A percentile compares a stretch with the other conserved stretches of the same genome.
Conservation (phyloP, 2,113 vertebrate genomes). For the Corythoichthys intestinalis region DNA sequence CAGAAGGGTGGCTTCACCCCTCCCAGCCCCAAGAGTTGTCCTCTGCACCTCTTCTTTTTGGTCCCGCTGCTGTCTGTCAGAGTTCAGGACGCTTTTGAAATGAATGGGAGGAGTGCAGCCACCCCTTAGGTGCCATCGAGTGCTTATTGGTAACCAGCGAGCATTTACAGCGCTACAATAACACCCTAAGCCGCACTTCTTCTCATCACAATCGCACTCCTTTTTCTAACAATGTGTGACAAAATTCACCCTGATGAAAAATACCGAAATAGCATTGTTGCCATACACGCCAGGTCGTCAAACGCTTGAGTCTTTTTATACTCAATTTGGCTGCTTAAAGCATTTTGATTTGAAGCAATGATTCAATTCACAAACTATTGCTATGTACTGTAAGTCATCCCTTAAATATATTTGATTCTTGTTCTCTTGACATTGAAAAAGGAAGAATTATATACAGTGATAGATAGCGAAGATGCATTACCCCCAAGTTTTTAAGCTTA, state of each 20-base stretch:
- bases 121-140: conserved; percentile 59
- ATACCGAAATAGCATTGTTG: conserved; percentile 8
- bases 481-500: too few relatives aligned
- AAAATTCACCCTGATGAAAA: conserved; percentile 23
- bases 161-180: conserved; percentile 58
- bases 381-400: background rate
- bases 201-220: conserved; percentile 20
- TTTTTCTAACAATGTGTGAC: conserved; percentile 21
- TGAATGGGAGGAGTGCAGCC: conserved; percentile 59
- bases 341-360: conserved; percentile 26
- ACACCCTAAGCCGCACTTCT: conserved; percentile 37
- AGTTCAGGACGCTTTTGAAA: conserved; percentile 50
- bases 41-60: conserved; percentile 61
- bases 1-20: conserved; percentile 57
- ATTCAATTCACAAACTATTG: conserved; percentile 23
- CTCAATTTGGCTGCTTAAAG: conserved; percentile 35
- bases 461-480: too few relatives aligned
- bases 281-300: conserved; percentile 11
- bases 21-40: conserved; percentile 59
- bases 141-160: conserved; percentile 60
- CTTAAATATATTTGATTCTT: background rate
- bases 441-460: background rate
- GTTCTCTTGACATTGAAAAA: background rate
- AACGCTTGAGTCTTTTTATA: conserved; percentile 23
- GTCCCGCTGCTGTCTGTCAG: conserved; percentile 66